These are phyloP conservation scores for Polymixis flavicincta DNA, from an alignment of 2,888 invertebrate genomes.

Conservation along the genomic window DNA sequence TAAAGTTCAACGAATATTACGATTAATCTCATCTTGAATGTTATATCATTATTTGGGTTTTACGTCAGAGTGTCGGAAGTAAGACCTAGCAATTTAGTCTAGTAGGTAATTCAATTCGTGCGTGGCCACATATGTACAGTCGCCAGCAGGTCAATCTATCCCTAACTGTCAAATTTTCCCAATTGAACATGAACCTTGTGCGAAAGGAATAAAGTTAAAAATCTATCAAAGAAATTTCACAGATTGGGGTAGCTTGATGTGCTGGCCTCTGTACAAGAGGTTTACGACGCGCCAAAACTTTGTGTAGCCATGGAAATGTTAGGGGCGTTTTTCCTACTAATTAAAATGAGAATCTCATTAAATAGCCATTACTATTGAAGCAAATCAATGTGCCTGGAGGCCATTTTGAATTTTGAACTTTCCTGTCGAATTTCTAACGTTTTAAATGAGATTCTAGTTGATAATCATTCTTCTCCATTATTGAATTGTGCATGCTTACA, in stretches of 20 bases:
- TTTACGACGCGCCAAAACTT: background rate
- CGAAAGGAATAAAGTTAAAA: too few species aligned
- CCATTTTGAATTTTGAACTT: background rate
- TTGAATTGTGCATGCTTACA: background rate
- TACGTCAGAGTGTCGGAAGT: background rate
- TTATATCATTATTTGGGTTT: background rate
- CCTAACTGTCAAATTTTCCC: too few species aligned
- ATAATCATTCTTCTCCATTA: background rate
- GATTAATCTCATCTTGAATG: conserved; percentile 25
- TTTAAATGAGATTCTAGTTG: conserved; percentile 8
- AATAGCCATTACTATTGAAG: background rate
- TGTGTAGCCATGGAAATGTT: background rate
- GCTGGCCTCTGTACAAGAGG: too few species aligned
- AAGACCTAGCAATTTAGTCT: background rate
- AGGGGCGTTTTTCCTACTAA: background rate
- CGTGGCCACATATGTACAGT: too few species aligned
- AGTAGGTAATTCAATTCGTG: background rate
- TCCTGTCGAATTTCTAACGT: background rate
- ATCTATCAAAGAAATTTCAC: too few species aligned
- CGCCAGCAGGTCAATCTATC: too few species aligned
- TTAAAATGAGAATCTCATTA: conserved; percentile 12
- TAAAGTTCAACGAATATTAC: conserved; percentile 29
- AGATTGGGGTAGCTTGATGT: too few species aligned
- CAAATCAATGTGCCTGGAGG: conserved; percentile 8
- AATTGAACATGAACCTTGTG: too few species aligned